A percentile compares a stretch with the other conserved stretches of the same genome.
Evolutionary conservation across 2,888 invertebrate species (phyloP).

Genomic region (Seira musarum): DNA sequence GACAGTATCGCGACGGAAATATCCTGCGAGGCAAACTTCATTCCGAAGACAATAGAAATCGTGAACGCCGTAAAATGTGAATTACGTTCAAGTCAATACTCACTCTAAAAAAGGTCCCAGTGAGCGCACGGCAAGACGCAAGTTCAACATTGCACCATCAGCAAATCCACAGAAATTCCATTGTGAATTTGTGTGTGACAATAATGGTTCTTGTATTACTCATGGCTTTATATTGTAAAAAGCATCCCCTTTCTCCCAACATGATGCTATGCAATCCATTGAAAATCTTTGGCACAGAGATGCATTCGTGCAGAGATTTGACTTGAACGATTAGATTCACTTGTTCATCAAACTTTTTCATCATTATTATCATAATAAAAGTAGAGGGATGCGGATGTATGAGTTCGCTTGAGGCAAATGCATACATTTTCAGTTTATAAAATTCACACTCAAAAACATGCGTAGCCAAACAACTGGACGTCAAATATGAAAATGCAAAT

Average conservation of each 20-base stretch:
- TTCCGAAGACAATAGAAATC: background rate
- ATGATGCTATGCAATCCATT: background rate
- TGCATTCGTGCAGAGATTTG: background rate
- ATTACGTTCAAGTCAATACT: background rate
- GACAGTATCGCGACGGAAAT: constrained; percentile 26
- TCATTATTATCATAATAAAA: background rate
- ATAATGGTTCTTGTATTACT: constrained; percentile 3
- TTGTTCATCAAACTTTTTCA: constrained; percentile 22
- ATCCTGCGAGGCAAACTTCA: background rate
- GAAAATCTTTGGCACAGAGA: background rate
- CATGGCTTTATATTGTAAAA: background rate
- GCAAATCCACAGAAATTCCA: constrained; percentile 1
- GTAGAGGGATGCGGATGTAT: background rate
- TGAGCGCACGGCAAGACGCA: constrained; percentile 16
- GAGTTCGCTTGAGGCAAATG: constrained; percentile 32
- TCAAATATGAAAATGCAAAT: constrained; percentile 50
- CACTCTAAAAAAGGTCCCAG: constrained; percentile 1
- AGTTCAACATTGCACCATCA: constrained; percentile 45
- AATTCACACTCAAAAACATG: background rate
- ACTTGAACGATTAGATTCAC: constrained; percentile 36
- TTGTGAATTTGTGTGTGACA: background rate
- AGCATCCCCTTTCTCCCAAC: background rate
- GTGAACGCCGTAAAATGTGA: constrained; percentile 5
- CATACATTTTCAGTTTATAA: background rate
- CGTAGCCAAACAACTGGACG: background rate